Evolutionary conservation across 2,888 invertebrate genomes (phyloP), one percentile per base, ranked within the genome.

Genomic region (Malthinus flaveolus): DNA sequence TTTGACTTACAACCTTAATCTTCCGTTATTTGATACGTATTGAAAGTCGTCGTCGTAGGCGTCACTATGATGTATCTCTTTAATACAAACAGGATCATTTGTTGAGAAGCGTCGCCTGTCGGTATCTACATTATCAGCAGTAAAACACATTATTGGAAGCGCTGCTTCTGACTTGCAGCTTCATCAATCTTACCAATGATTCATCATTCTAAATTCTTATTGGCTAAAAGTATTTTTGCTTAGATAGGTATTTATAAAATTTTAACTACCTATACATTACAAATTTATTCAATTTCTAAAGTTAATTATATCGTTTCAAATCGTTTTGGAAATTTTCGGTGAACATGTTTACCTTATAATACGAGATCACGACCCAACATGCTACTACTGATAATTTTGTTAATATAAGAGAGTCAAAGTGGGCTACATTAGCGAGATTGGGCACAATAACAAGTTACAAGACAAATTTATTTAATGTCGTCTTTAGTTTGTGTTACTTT

Each of bases 21-120:
- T 47, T 48, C 36, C 36, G 37, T 54, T 34, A 35, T 59, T 59
- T 59, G 59, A 49, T 50, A 47, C 46, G 44, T 54, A 44, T 31
- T 42, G 44, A 55, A 48, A 58, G 52, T 58, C 50, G 46, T 42
- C 39, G 55, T 64, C 61, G 68, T 68, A 62, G 68, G 65, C 68
- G 69, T 69, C 67, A 67, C 58, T 66, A 68, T 75, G 74, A 75
- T 74, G 71, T 73, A 75, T 75, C 72, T 70, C 66, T 70, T 71
- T 71, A 73, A 73, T 71, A 73, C 71, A 75, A 74, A 73, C 73
- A 73, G 66, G 71, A 74, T 75, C 73, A 73, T 74, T 75, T 74
- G 73, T 74, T 71, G 71, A 71, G 70, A 73, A 70, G 71, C 72
- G 68, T 72, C 70, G 65, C 68, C 56, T 67, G 64, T 67, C 69